Conservation (phyloP, 2,888 invertebrate species). For the Palloptera scutellata region DNA sequence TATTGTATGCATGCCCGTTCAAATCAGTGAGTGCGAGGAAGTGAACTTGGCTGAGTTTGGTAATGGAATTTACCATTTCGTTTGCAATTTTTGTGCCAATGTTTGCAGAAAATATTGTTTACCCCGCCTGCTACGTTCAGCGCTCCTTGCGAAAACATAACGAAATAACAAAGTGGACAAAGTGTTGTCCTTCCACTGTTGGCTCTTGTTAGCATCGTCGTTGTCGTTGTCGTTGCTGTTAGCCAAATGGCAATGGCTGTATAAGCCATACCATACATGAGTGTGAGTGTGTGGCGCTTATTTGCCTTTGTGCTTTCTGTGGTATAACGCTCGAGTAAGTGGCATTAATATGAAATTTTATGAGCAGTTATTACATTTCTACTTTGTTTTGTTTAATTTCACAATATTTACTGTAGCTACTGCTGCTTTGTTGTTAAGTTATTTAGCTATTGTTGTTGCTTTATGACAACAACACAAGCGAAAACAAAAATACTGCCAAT, state of each 20-base stretch:
- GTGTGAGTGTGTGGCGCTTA: constrained; percentile 18
- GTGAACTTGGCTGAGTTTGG: background rate
- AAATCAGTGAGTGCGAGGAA: background rate
- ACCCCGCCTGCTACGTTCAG: background rate
- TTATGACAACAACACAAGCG: too few relatives aligned
- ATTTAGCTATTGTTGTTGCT: too few relatives aligned
- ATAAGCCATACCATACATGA: constrained; percentile 1
- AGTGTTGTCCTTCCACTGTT: background rate
- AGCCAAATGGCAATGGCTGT: background rate
- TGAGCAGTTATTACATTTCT: constrained; percentile 10
- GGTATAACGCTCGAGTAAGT: constrained; percentile 30
- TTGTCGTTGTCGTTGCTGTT: constrained; percentile 19
- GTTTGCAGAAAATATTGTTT: constrained; percentile 30
- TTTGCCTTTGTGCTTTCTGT: constrained; percentile 32
- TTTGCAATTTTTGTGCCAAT: constrained; percentile 27
- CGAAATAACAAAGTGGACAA: too few relatives aligned
- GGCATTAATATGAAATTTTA: constrained; percentile 28
- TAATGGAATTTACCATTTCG: background rate
- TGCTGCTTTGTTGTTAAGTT: too few relatives aligned
- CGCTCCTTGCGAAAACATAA: too few relatives aligned
- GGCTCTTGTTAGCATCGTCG: constrained; percentile 16
- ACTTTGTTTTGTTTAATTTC: background rate
- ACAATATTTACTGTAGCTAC: background rate
- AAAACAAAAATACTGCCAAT: too few relatives aligned
- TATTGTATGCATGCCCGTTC: background rate